These are phyloP conservation scores for Pandemis cinnamomeana DNA, from an alignment of 2,888 invertebrate genomes.

Conservation along the genomic window DNA sequence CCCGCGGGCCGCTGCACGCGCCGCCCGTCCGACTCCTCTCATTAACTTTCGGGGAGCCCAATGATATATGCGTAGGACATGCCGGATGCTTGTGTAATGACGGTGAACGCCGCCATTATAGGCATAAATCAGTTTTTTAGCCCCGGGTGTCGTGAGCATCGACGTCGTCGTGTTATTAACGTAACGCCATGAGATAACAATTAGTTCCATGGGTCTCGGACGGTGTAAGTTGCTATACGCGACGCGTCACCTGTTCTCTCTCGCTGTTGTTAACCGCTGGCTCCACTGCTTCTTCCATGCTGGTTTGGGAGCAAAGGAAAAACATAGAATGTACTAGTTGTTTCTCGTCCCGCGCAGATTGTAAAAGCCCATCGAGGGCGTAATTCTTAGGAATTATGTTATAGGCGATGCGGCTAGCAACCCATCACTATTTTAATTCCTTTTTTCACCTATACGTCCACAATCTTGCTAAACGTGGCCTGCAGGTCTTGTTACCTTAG, in stretches of 20 bases:
- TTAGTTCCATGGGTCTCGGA: background rate
- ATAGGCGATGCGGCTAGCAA: too few relatives aligned
- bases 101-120: constrained; percentile 51
- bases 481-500: too few relatives aligned
- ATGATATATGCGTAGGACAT: constrained; percentile 75
- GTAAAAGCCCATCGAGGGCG: too few relatives aligned
- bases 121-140: constrained; percentile 41
- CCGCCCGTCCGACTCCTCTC: constrained; percentile 63
- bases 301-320: too few relatives aligned
- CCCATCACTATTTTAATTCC: too few relatives aligned
- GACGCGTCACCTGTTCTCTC: background rate
- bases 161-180: constrained; percentile 31
- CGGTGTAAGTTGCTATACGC: background rate
- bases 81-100: constrained; percentile 78
- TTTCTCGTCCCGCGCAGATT: too few relatives aligned
- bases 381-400: too few relatives aligned
- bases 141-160: constrained; percentile 31
- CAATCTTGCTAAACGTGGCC: too few relatives aligned
- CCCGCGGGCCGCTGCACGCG: constrained; percentile 54
- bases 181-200: constrained; percentile 30
- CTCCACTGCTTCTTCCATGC: too few relatives aligned
- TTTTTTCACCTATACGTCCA: too few relatives aligned
- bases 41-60: constrained; percentile 77
- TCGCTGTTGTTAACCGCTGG: constrained; percentile 49
- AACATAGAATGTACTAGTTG: too few relatives aligned